Evolutionary conservation across 1,140 invertebrate species (phyloP), one percentile per base, ranked within the genome.

Genomic region (Drosophila pruinosa): DNA sequence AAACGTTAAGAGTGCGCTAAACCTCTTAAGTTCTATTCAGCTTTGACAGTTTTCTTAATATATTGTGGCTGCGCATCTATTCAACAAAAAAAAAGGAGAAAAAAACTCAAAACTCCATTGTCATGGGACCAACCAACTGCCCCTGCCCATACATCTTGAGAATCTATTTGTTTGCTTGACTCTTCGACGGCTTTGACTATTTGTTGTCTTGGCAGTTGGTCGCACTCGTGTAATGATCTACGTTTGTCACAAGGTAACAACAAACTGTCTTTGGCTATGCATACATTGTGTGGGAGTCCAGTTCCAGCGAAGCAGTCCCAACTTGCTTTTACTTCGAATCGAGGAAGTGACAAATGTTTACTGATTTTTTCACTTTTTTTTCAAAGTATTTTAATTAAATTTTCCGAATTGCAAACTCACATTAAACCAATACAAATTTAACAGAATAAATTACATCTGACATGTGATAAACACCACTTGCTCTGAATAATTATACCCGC

Each of bases 1-100:
- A 80, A 77, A 86, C 73, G 77, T 62, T 79, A 73, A 71, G 81
- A 81, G 74, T 62, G 75, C 82, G 83, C 85, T 85, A 89, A 89
- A 85, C 85, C 85, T 89, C 85, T 89, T 89, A 89, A 89, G 73
- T 89, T 89, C 85, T 63, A 89, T 89, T 89, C 85, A 89, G 73
- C 85, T 89, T 85, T 89, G 85, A 89, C 85, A 89, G 80, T 85
- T 89, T 81, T 77, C 62, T 59, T 80, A 86, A 86, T 86, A 75
- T 81, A 85, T 85, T 86, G 80, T 79, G 80, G 75, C 72, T 39
- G 68, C 62, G 62, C 78, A 69, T 75, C 72, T 73, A 75, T 85
- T 65, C 43, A 77, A 14, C 38, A 36, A 52, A 26, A 67, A 45
- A 45, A 48, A 65, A 24, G 36, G 26, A 61, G 21, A 52, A 72